Percentiles rank a stretch among this genome's conserved stretches.
Evolutionary conservation across 2,888 invertebrate species (phyloP).

Genomic region (Cantharis nigra): DNA sequence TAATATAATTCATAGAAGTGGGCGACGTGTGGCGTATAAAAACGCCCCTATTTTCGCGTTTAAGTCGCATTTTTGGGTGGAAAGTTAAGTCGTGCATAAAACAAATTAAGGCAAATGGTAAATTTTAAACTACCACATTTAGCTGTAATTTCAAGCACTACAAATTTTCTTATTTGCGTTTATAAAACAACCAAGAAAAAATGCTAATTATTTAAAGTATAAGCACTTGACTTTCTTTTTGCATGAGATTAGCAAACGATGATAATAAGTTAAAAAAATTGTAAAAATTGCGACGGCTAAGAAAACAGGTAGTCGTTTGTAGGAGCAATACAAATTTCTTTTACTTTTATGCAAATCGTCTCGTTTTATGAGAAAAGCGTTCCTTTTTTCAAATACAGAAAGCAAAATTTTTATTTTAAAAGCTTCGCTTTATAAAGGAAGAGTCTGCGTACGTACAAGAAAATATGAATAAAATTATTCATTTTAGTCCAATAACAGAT

Average conservation of each 20-base stretch:
- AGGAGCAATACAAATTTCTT: constrained; percentile 16
- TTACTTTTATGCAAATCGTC: constrained; percentile 18
- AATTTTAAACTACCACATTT: neutral
- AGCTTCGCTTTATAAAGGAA: constrained; percentile 1
- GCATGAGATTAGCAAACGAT: neutral
- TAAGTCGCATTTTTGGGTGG: neutral
- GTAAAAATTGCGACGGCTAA: neutral
- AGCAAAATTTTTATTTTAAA: constrained; percentile 12
- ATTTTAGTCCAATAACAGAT: constrained; percentile 5
- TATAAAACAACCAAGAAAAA: neutral
- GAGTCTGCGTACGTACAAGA: constrained; percentile 1
- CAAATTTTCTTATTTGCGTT: neutral
- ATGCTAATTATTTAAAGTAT: constrained; percentile 2
- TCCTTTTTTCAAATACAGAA: constrained; percentile 1
- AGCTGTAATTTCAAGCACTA: neutral
- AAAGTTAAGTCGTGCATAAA: constrained; percentile 1
- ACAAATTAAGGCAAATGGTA: constrained; percentile 1
- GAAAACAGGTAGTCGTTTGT: constrained; percentile 13
- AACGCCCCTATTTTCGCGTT: neutral
- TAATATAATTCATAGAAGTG: neutral
- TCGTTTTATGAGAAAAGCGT: neutral
- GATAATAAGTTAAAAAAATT: constrained; percentile 3
- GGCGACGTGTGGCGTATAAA: neutral
- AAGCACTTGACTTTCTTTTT: neutral
- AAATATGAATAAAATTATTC: constrained; percentile 7